Evolutionary conservation across 2,113 vertebrate species (phyloP).

Genomic region (Globicephala melas): DNA sequence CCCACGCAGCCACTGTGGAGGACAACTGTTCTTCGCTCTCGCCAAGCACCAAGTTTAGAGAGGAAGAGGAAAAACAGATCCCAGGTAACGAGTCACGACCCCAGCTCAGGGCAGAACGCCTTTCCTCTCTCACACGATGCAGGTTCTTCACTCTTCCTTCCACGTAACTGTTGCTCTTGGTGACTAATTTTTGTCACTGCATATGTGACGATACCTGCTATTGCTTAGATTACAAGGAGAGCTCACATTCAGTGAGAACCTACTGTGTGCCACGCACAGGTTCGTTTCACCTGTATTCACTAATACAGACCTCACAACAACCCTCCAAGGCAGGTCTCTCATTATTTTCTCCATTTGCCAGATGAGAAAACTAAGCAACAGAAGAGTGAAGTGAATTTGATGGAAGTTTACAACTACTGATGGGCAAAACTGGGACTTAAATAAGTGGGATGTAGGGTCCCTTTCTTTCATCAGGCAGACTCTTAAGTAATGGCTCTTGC

Average conservation of each 20-base stretch:
- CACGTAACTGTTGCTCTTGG: rapidly evolving
- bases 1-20: neutral
- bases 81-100: neutral
- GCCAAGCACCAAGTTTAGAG: neutral
- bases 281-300: too few species aligned
- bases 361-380: neutral
- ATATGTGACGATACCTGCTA: neutral
- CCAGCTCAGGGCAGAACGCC: neutral
- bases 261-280: rapidly evolving
- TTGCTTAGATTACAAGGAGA: neutral
- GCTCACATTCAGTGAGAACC: neutral
- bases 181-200: neutral
- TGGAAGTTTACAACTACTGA: neutral
- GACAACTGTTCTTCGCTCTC: neutral
- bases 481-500: neutral
- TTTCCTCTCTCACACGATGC: neutral
- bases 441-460: neutral
- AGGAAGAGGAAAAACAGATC: neutral
- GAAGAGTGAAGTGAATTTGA: neutral
- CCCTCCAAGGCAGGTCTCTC: neutral
- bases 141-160: too few species aligned
- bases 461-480: neutral
- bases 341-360: neutral
- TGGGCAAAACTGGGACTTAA: neutral
- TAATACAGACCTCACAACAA: neutral